phyloP scores from a whole-genome alignment of 2,113 vertebrate species.

The Hippocampus comes region DNA sequence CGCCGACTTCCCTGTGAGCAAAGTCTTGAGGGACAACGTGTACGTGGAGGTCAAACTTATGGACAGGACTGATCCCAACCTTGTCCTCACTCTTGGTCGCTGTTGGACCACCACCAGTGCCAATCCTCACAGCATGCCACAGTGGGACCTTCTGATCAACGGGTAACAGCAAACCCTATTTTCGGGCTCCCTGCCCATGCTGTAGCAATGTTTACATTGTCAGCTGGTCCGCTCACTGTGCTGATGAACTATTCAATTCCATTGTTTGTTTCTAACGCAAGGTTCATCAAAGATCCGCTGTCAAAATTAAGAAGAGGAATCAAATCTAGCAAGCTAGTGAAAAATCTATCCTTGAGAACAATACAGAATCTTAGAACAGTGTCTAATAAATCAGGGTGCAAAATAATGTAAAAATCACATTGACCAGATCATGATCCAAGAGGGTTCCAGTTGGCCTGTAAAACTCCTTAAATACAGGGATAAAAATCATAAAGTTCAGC shows the following conservation, averaged over 20 bases:
- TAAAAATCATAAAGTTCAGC: no score
- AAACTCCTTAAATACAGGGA: no score
- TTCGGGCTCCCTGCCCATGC: background rate
- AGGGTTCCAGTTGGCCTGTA: no score
- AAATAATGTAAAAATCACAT: no score
- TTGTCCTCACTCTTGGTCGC: slow-evolving; percentile 60
- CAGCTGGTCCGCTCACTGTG: background rate
- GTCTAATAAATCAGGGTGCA: no score
- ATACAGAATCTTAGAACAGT: background rate
- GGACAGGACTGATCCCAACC: slow-evolving; percentile 70
- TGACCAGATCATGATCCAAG: no score
- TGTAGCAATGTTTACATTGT: background rate
- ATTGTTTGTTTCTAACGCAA: background rate
- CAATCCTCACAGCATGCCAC: slow-evolving; percentile 43
- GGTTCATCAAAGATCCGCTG: background rate
- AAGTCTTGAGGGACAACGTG: slow-evolving; percentile 73
- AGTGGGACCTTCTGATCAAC: slow-evolving; percentile 57
- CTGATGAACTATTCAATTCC: background rate
- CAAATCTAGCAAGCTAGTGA: background rate
- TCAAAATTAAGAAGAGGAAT: background rate
- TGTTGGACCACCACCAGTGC: slow-evolving; percentile 55
- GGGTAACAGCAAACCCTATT: slow-evolving; percentile 44
- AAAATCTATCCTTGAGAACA: background rate
- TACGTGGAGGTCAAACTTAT: slow-evolving; percentile 76
- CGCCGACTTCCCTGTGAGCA: slow-evolving; percentile 65